A percentile compares a stretch with the other conserved stretches of the same genome.
phyloP scores from a whole-genome alignment of 2,113 vertebrate genomes.

The Chlamydotis undulata region DNA sequence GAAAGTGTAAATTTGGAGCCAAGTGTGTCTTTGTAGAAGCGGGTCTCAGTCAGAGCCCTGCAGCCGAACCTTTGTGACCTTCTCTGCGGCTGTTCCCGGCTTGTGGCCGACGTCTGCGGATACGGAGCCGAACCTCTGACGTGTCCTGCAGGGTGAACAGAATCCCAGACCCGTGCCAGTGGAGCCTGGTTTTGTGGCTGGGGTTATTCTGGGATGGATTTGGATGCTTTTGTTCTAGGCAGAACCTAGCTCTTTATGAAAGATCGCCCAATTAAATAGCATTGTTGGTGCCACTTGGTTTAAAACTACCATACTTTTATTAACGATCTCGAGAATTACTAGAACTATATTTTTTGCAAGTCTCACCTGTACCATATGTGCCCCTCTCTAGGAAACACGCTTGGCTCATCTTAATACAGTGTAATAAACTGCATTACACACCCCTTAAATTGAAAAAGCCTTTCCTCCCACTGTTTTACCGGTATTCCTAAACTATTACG shows the following conservation, averaged over 20 bases:
- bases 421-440: constrained; percentile 42
- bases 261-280: not conserved
- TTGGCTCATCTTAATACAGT: not conserved
- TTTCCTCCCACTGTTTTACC: constrained; percentile 58
- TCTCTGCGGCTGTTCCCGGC: not conserved
- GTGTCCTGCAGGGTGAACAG: not conserved
- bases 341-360: not conserved
- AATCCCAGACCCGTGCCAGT: no score
- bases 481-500: constrained; percentile 66
- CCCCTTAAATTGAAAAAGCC: constrained; percentile 61
- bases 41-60: not conserved
- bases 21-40: not conserved
- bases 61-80: not conserved
- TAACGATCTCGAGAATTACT: not conserved
- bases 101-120: rapidly evolving
- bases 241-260: not conserved
- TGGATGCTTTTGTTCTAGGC: not conserved
- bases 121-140: not conserved
- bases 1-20: not conserved
- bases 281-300: not conserved
- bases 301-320: not conserved
- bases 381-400: not conserved
- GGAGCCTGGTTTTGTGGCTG: not conserved
- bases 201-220: not conserved
- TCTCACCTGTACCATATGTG: not conserved